Conservation (phyloP, 2,888 invertebrate species). For the Mythimna ferrago region DNA sequence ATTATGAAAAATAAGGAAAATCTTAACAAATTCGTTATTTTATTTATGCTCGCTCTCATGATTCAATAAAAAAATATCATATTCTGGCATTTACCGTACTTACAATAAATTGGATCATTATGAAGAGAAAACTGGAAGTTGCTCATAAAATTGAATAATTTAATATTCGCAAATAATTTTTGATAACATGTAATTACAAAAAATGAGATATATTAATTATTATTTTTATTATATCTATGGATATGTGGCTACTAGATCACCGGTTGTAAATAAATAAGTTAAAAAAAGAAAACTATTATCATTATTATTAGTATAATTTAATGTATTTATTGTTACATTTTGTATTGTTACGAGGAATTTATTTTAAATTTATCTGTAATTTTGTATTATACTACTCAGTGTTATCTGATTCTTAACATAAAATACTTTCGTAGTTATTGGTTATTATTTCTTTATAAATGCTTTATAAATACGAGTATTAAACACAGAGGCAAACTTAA, state of each 20-base stretch:
- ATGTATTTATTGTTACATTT: too few relatives aligned
- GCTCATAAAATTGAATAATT: constrained; percentile 1
- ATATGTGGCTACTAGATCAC: neutral
- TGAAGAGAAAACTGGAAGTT: constrained; percentile 10
- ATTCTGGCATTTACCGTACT: neutral
- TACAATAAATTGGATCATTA: constrained; percentile 15
- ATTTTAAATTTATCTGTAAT: neutral
- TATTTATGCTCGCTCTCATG: neutral
- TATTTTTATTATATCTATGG: neutral
- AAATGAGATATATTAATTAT: constrained; percentile 3
- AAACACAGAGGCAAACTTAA: too few relatives aligned
- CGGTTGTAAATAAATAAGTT: neutral
- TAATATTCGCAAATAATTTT: neutral
- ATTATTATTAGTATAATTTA: too few relatives aligned
- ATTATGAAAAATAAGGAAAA: neutral
- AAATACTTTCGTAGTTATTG: neutral
- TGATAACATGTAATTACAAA: constrained; percentile 2
- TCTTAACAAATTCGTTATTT: neutral
- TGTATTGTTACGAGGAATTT: too few relatives aligned
- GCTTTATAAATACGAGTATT: too few relatives aligned
- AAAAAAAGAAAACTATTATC: neutral
- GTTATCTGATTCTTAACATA: neutral
- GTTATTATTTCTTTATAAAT: too few relatives aligned
- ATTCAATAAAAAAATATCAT: neutral
- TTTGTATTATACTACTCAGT: neutral